A percentile compares a stretch with the other conserved stretches of the same genome.
Evolutionary conservation across 2,113 vertebrate species (phyloP).

Genomic region (Perca fluviatilis): DNA sequence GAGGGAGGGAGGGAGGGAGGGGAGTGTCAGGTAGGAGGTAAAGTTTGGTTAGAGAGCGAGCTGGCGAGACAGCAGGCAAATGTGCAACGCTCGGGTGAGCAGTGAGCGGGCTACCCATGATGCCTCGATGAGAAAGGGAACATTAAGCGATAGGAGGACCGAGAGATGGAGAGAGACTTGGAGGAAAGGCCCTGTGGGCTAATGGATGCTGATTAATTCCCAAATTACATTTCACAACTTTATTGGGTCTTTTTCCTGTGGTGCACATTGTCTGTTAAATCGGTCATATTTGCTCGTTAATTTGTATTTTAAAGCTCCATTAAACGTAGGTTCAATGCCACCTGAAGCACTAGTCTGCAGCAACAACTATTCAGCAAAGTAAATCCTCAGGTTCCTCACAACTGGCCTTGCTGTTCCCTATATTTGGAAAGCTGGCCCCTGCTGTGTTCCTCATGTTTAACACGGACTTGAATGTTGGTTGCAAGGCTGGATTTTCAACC

Average conservation of each 20-base stretch:
- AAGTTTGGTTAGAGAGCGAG: conserved; percentile 82
- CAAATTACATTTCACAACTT: conserved; percentile 78
- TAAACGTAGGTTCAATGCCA: conserved; percentile 43
- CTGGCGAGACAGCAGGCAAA: conserved; percentile 75
- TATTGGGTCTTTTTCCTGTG: conserved; percentile 45
- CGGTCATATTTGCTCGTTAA: conserved; percentile 32
- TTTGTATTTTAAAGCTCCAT: conserved; percentile 55
- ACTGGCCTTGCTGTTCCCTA: not conserved
- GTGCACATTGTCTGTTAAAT: conserved; percentile 29
- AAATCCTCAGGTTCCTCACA: not conserved
- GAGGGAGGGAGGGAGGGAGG: conserved; percentile 32
- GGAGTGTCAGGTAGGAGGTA: conserved; percentile 75
- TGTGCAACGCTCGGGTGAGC: conserved; percentile 77
- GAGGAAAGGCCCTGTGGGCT: conserved; percentile 69
- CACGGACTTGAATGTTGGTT: not conserved
- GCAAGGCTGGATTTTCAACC: not conserved
- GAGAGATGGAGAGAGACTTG: conserved; percentile 48
- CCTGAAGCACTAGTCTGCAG: conserved; percentile 15
- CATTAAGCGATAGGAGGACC: conserved; percentile 63
- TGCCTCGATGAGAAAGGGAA: conserved; percentile 67
- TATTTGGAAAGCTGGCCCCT: not conserved
- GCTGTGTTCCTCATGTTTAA: not conserved
- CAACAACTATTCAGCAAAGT: not conserved
- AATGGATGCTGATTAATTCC: conserved; percentile 81
- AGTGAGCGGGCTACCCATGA: conserved; percentile 75